These are phyloP conservation scores for Capitulum mitella DNA, from an alignment of 2,888 invertebrate species.

Conservation along the genomic window DNA sequence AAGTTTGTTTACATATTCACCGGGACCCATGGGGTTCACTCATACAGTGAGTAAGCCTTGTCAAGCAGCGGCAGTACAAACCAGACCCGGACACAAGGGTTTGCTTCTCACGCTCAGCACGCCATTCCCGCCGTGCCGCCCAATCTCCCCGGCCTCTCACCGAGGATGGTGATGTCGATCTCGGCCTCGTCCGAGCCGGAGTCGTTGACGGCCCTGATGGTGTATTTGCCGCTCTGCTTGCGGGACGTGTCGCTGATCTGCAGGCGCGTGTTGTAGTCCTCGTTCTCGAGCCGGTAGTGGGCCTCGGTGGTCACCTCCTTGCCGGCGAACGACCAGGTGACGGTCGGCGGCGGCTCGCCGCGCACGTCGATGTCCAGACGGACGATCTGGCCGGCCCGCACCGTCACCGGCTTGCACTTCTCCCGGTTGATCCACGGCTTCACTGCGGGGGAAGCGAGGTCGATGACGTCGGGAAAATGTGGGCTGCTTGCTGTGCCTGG, in stretches of 20 bases:
- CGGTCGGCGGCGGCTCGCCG: slow-evolving; percentile 92
- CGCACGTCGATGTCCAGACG: slow-evolving; percentile 86
- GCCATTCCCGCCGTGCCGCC: too few species aligned
- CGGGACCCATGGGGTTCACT: too few species aligned
- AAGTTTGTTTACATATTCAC: too few species aligned
- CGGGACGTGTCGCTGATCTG: slow-evolving; percentile 70
- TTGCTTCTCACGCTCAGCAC: too few species aligned
- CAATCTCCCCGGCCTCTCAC: slow-evolving; percentile 46
- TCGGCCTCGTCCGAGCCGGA: slow-evolving; percentile 90
- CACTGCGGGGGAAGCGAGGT: slow-evolving; percentile 53
- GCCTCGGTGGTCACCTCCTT: slow-evolving; percentile 42
- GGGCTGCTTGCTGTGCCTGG: too few species aligned
- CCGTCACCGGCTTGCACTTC: slow-evolving; percentile 74
- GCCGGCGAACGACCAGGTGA: slow-evolving; percentile 67
- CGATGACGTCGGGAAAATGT: too few species aligned
- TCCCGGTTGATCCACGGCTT: slow-evolving; percentile 94
- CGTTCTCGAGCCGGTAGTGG: slow-evolving; percentile 49
- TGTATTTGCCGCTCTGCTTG: slow-evolving; percentile 82
- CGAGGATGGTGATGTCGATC: slow-evolving; percentile 79
- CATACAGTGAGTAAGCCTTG: too few species aligned
- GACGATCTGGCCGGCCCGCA: slow-evolving; percentile 80
- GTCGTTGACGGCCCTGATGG: slow-evolving; percentile 82
- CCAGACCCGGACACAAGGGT: too few species aligned
- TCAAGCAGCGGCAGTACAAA: too few species aligned
- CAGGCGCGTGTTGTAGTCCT: slow-evolving; percentile 84